A percentile compares a stretch with the other conserved stretches of the same genome.
phyloP scores from a whole-genome alignment of 2,113 vertebrate genomes.

The Rhegmatorhina hoffmannsi region DNA sequence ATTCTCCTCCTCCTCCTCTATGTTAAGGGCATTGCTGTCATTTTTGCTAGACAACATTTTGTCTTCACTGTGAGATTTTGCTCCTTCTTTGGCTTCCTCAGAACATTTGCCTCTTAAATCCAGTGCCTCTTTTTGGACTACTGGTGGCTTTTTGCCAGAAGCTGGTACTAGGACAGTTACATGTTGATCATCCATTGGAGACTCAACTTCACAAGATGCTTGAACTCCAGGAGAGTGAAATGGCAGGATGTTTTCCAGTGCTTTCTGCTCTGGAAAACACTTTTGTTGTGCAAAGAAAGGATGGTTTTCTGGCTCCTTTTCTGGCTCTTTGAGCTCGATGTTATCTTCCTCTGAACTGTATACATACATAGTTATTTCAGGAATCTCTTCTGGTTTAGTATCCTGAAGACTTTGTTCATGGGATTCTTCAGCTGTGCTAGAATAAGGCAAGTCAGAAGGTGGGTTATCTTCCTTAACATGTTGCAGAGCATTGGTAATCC shows the following conservation, averaged over 20 bases:
- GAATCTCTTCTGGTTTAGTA: neutral
- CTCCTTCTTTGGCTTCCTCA: neutral
- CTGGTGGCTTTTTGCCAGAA: neutral
- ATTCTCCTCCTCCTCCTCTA: neutral
- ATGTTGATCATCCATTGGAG: neutral
- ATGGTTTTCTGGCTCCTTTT: neutral
- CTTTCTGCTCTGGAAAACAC: slow-evolving; percentile 20
- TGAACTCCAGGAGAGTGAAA: neutral
- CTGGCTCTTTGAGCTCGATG: neutral
- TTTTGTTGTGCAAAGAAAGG: slow-evolving; percentile 28
- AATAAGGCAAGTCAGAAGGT: neutral
- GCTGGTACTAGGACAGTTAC: neutral
- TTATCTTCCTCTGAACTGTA: slow-evolving; percentile 57
- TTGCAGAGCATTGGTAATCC: neutral
- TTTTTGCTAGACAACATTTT: neutral
- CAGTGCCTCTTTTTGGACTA: neutral
- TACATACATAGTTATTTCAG: slow-evolving; percentile 20
- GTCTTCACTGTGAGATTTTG: neutral
- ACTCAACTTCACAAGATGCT: neutral
- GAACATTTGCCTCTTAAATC: neutral
- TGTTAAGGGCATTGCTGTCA: neutral
- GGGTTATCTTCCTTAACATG: neutral
- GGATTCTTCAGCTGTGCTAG: neutral
- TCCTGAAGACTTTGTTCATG: neutral
- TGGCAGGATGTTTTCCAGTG: neutral